Percentiles rank a stretch among this genome's conserved stretches.
These are phyloP conservation scores for Verasper variegatus DNA, from an alignment of 2,113 vertebrate genomes.

Conservation along the genomic window DNA sequence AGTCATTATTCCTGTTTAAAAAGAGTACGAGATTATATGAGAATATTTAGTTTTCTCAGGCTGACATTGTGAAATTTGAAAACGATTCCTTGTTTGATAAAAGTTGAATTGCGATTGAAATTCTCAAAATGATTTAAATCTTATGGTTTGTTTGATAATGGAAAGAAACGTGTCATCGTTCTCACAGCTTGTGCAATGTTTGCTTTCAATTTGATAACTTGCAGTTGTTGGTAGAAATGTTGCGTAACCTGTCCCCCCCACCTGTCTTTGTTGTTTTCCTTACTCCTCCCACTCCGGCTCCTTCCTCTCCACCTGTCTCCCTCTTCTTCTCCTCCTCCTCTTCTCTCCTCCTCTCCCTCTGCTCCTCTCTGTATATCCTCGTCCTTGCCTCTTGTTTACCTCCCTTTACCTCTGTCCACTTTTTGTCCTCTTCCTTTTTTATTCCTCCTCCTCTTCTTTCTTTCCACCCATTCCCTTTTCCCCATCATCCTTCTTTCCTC, in stretches of 20 bases:
- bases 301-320: constrained; percentile 3
- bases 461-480: constrained; percentile 5
- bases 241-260: constrained; percentile 81
- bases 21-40: no score
- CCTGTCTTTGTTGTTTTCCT: constrained; percentile 77
- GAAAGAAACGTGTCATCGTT: no score
- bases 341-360: background rate
- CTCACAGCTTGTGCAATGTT: no score
- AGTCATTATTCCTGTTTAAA: no score
- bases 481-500: constrained; percentile 1
- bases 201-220: constrained; percentile 30
- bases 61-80: no score
- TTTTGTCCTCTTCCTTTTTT: background rate
- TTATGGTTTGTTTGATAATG: no score
- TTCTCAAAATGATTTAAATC: no score
- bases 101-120: no score
- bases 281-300: constrained; percentile 61
- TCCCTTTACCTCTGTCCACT: background rate
- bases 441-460: background rate
- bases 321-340: constrained; percentile 1
- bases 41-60: no score
- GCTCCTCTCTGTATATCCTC: constrained; percentile 15
- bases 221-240: constrained; percentile 66
- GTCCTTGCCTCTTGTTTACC: background rate
- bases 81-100: no score